A percentile compares a stretch with the other conserved stretches of the same genome.
Conservation (phyloP, 2,797 vertebrate genomes). For the Phataginus tetradactyla region DNA sequence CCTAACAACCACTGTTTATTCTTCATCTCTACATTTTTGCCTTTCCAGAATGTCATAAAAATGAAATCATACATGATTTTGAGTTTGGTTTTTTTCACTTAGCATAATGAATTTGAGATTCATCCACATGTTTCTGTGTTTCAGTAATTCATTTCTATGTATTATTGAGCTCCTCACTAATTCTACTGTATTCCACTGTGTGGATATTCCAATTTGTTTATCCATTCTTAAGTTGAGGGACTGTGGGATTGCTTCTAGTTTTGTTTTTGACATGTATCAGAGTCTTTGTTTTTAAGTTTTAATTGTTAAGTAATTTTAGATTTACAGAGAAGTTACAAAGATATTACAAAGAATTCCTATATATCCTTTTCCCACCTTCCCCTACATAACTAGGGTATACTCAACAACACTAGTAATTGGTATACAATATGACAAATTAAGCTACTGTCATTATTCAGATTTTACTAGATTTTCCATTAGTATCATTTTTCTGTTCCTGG, state of each 20-base stretch:
- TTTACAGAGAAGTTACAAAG: background rate
- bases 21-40: background rate
- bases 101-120: background rate
- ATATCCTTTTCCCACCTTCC: background rate
- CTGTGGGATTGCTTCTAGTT: background rate
- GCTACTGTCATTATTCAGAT: background rate
- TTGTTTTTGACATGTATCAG: background rate
- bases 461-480: background rate
- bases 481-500: background rate
- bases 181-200: background rate
- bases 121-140: background rate
- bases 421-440: background rate
- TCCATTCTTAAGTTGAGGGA: background rate
- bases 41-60: background rate
- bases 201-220: background rate
- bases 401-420: background rate
- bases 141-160: background rate
- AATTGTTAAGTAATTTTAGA: background rate
- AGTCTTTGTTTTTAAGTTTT: background rate
- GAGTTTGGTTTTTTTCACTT: background rate
- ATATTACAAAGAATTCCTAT: background rate
- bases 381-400: background rate
- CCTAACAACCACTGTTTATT: background rate
- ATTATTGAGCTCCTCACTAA: background rate
- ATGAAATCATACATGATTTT: background rate